Percentiles rank a stretch among this genome's conserved stretches.
Evolutionary conservation across 1,140 invertebrate genomes (phyloP).

Genomic region (Macrostomum lignano): DNA sequence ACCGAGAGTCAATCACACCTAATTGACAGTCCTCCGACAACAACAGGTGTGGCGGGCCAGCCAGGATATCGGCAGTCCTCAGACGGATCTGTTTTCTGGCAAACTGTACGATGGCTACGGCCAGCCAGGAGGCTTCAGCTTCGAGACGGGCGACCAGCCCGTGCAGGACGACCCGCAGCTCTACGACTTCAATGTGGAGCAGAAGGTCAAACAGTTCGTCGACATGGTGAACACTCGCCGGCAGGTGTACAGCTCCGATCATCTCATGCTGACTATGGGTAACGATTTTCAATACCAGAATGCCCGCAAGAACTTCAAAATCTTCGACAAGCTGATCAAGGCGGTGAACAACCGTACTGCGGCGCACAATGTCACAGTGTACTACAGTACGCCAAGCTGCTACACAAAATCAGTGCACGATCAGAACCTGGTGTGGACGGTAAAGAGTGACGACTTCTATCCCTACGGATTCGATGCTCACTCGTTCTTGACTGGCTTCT

Average conservation of each 20-base stretch:
- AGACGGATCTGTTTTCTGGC: conserved; percentile 7
- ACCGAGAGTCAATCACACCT: no score
- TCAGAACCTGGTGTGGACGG: conserved; percentile 35
- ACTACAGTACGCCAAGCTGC: conserved; percentile 78
- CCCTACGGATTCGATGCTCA: conserved; percentile 57
- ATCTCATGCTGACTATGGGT: conserved; percentile 67
- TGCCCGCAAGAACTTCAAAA: conserved; percentile 50
- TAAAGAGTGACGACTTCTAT: conserved; percentile 60
- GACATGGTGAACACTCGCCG: conserved; percentile 16
- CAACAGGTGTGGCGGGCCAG: no score
- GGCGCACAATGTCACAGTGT: conserved; percentile 42
- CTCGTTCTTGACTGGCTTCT: conserved; percentile 76
- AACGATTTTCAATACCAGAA: conserved; percentile 64
- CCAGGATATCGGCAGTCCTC: no score
- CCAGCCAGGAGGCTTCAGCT: conserved; percentile 58
- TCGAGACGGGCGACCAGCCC: conserved; percentile 54
- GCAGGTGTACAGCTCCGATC: conserved; percentile 30
- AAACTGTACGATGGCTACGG: conserved; percentile 38
- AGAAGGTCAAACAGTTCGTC: conserved; percentile 24
- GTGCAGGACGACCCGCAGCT: conserved; percentile 31
- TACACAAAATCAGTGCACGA: conserved; percentile 54
- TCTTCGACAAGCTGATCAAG: conserved; percentile 58
- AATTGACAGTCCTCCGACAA: no score
- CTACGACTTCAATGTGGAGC: conserved; percentile 32
- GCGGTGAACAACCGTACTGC: conserved; percentile 37